A percentile compares a stretch with the other conserved stretches of the same genome.
Conservation (phyloP, 2,888 invertebrate species). For the Phyllotreta cruciferae region DNA sequence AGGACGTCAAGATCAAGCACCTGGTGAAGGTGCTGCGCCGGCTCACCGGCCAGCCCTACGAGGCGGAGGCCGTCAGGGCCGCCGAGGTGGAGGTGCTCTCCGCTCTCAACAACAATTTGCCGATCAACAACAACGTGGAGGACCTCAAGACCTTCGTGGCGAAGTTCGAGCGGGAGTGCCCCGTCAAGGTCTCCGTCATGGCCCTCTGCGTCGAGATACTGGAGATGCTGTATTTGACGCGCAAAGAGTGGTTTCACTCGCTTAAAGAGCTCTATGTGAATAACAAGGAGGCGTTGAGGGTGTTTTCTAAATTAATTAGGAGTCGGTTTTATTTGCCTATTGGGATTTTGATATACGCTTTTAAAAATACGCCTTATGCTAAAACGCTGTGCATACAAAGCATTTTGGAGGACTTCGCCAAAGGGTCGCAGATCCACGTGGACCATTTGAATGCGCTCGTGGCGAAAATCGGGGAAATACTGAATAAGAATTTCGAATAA, state of each 20-base stretch:
- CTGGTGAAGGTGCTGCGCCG: too few relatives aligned
- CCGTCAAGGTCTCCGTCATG: slow-evolving; percentile 46
- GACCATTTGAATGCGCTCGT: slow-evolving; percentile 49
- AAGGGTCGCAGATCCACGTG: slow-evolving; percentile 47
- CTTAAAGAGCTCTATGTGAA: slow-evolving; percentile 49
- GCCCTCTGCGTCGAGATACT: slow-evolving; percentile 51
- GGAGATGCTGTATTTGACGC: slow-evolving; percentile 47
- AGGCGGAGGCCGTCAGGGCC: slow-evolving; percentile 39
- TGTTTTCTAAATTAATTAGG: slow-evolving; percentile 48
- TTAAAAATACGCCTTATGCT: slow-evolving; percentile 48
- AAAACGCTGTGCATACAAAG: slow-evolving; percentile 44
- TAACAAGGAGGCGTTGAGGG: slow-evolving; percentile 42
- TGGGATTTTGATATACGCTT: slow-evolving; percentile 49
- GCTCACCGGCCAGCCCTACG: slow-evolving; percentile 42
- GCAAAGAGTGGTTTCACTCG: slow-evolving; percentile 46
- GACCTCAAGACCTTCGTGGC: slow-evolving; percentile 53
- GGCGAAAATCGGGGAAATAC: slow-evolving; percentile 40
- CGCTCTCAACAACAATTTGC: slow-evolving; percentile 47
- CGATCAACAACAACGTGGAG: slow-evolving; percentile 49
- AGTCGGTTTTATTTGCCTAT: slow-evolving; percentile 52
- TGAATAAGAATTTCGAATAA: slow-evolving; percentile 1
- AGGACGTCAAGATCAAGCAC: slow-evolving; percentile 47
- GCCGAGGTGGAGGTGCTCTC: slow-evolving; percentile 50
- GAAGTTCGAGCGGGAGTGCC: slow-evolving; percentile 47
- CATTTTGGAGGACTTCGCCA: slow-evolving; percentile 46